These are phyloP conservation scores for Peromyscus polionotus DNA, from an alignment of 2,113 vertebrate species.

Conservation along the genomic window DNA sequence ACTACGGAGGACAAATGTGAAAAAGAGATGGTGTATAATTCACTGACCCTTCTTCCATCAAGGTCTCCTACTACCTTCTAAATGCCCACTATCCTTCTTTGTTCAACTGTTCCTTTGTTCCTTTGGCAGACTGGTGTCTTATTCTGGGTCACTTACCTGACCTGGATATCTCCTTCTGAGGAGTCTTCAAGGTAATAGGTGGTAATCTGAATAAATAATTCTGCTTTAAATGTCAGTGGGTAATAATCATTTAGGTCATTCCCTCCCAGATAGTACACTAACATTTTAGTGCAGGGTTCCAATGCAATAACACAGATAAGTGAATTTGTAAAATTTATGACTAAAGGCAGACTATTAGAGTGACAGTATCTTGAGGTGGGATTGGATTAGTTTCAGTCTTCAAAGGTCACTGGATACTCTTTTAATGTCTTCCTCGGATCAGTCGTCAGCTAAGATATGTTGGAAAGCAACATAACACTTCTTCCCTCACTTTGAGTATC, in stretches of 20 bases:
- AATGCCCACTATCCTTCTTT: background rate
- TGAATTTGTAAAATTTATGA: conserved; percentile 21
- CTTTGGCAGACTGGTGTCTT: background rate
- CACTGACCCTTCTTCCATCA: background rate
- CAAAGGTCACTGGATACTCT: conserved; percentile 10
- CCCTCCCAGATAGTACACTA: conserved; percentile 18
- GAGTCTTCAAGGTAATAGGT: conserved; percentile 35
- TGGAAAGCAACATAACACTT: conserved; percentile 13
- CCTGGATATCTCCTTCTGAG: conserved; percentile 21
- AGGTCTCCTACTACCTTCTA: background rate
- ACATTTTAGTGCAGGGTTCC: conserved; percentile 18
- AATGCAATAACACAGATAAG: conserved; percentile 6
- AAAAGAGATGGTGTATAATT: conserved; percentile 30
- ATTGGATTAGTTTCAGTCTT: conserved; percentile 19
- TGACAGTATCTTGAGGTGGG: background rate
- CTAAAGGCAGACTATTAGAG: background rate
- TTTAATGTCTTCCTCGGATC: conserved; percentile 30
- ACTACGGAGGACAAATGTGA: background rate
- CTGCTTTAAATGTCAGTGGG: conserved; percentile 23
- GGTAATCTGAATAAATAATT: conserved; percentile 39
- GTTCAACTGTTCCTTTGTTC: background rate
- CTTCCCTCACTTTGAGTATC: background rate
- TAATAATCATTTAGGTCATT: conserved; percentile 43
- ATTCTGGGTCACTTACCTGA: conserved; percentile 53
- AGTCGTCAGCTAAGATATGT: conserved; percentile 21